A percentile compares a stretch with the other conserved stretches of the same genome.
Evolutionary conservation across 2,113 vertebrate species (phyloP).

Genomic region (Gobio gobio): DNA sequence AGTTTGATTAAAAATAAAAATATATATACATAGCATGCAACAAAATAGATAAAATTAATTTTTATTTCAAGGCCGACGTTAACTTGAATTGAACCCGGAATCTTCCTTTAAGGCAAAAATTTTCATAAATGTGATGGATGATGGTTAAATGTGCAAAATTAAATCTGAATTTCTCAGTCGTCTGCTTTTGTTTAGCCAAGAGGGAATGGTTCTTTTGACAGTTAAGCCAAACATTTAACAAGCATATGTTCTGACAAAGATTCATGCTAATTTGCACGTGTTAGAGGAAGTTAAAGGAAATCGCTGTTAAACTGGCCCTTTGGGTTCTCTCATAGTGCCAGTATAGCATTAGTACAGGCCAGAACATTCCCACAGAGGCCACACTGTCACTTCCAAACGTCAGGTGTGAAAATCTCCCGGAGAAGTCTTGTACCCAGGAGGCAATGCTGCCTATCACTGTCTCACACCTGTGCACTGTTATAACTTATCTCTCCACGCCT

Average conservation of each 20-base stretch:
- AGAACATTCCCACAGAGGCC: conserved; percentile 46
- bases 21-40: too few relatives aligned
- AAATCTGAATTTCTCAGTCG: background rate
- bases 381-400: conserved; percentile 36
- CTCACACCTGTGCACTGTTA: conserved; percentile 58
- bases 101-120: background rate
- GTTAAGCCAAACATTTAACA: background rate
- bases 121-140: background rate
- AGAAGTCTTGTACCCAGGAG: conserved; percentile 48
- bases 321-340: conserved; percentile 8
- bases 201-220: background rate
- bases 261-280: conserved; percentile 26
- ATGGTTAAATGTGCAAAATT: background rate
- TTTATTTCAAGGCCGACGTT: background rate
- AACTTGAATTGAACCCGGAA: background rate
- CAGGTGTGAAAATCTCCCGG: conserved; percentile 44
- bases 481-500: conserved; percentile 58
- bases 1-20: background rate
- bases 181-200: conserved; percentile 9
- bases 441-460: conserved; percentile 60
- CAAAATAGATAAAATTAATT: too few relatives aligned
- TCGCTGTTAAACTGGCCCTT: conserved; percentile 9
- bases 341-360: conserved; percentile 24
- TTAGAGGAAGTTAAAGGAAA: conserved; percentile 15
- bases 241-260: conserved; percentile 9